Evolutionary conservation across 2,797 vertebrate genomes (phyloP), one percentile per base, ranked within the genome.

Genomic region (Xerus rutilus): DNA sequence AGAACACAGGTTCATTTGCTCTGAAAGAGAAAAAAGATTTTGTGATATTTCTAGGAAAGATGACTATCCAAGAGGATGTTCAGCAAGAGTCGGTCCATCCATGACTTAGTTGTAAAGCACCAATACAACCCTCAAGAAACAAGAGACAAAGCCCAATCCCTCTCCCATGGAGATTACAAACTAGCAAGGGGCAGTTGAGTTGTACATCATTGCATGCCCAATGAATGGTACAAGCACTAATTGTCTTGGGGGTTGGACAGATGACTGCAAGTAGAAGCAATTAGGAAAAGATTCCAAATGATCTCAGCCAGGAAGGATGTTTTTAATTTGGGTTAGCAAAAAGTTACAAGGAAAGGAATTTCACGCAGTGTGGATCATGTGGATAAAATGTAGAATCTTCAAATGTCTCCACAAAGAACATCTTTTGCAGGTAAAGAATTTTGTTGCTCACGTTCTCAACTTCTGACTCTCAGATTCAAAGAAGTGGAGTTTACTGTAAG

Each of bases 1-100:
- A 69, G 69, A 77, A 15, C 32, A 45, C 1, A 77, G 43, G 12
- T 72, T 83, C 28, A 90, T 87, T 81, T 59, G 39, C 32, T 12
- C 77, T 81, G 17, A 90, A 86, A 49, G 20, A 95, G 17, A 85
- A 83, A 20, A 79, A 84, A 81, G 21, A 77, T 77, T 39, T 62
- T 39, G 4, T n/a, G 32, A 81, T n/a, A 4, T 74, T 84, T 83
- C 30, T 47, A 45, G 39, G 21, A 45, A 70, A 35, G 30, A 9
- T 67, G 18, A 49, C 49, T 67, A 35, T 14, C 64, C 45, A 73
- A 73, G 54, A 90, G 15, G 57, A 11, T 49, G 12, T 15, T 52
- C 32, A 64, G 2, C 28, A 17, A 73, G n/a, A 76, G 32, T 69
- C 25, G 15, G 25, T 69, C 59, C 57, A 52, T 32, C 45, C 49